Base-by-base conservation (phyloP, 2,797 vertebrate genomes). In the Channa striata region DNA sequence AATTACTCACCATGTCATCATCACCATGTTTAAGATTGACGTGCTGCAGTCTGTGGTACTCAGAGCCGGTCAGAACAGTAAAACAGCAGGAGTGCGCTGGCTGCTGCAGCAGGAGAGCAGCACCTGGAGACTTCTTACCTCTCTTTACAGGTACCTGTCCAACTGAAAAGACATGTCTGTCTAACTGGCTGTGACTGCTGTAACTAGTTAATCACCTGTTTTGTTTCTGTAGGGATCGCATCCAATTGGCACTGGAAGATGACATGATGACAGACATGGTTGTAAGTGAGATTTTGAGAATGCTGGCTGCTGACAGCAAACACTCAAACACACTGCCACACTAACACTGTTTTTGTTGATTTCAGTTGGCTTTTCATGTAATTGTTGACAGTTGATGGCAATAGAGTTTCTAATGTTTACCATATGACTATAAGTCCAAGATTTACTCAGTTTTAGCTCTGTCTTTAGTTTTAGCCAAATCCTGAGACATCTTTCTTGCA, bases 21-120 rank as follows among this genome's bases (percentile, higher is more conserved):
- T 46, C 13, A 5, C 34, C 8, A 0, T 59, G 0, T 72, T 75
- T 2, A 3, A 99, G 98, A 96, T 98, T 78, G 94, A 93, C 25
- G 93, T 96, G 48, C 89, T 99, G 11, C 94, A 95, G 92, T 96
- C 97, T 34, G 92, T 99, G 84, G 96, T 97, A 42, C 95, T 95
- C 77, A 92, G 96, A 76, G 96, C 97, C 1, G 96, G 96, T 60
- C 96, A 96, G 74, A 96, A 96, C 63, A 99, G 97, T 75, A 98
- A 97, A 91, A 98, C 97, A 14, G 96, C 96, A 2, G 97, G 97
- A 60, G 95, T 99, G 52, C 92, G 95, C 68, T 99, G 98, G 98
- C 94, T 99, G 78, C 95, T 99, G 66, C 97, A 97, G 73, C 97
- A 99, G 85, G 98, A 99, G 87, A 97, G 93, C 93, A 94, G 96